These are phyloP conservation scores for Pseudopodoces humilis DNA, from an alignment of 2,113 vertebrate genomes.

Conservation along the genomic window DNA sequence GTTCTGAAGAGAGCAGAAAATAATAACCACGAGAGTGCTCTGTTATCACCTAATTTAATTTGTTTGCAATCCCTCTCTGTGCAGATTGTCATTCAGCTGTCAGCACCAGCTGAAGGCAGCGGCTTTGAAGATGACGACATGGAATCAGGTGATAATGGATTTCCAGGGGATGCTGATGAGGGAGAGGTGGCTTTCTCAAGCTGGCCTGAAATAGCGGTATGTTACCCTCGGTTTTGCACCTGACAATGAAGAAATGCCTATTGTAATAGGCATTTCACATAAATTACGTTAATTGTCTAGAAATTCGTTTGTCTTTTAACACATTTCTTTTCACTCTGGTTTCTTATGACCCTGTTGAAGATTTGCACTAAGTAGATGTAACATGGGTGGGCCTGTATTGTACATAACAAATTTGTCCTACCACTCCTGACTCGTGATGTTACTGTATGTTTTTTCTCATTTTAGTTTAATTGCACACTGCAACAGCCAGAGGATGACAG, in stretches of 20 bases:
- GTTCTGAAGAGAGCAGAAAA: background rate
- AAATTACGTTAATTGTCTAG: background rate
- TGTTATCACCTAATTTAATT: background rate
- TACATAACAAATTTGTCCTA: background rate
- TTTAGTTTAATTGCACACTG: conserved; percentile 92
- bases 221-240: background rate
- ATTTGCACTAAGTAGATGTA: background rate
- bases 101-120: conserved; percentile 81
- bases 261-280: background rate
- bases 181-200: conserved; percentile 62
- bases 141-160: conserved; percentile 82
- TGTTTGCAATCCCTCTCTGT: conserved; percentile 33
- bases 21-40: background rate
- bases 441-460: background rate
- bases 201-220: conserved; percentile 74
- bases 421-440: background rate
- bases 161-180: conserved; percentile 76
- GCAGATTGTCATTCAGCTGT: conserved; percentile 86
- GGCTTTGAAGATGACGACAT: conserved; percentile 83
- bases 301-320: background rate
- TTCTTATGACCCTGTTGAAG: background rate
- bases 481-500: conserved; percentile 50
- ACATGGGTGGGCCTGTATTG: fast-evolving
- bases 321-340: background rate
- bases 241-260: background rate